Conservation (phyloP, 2,888 invertebrate species). For the Drosophila demipolita region DNA sequence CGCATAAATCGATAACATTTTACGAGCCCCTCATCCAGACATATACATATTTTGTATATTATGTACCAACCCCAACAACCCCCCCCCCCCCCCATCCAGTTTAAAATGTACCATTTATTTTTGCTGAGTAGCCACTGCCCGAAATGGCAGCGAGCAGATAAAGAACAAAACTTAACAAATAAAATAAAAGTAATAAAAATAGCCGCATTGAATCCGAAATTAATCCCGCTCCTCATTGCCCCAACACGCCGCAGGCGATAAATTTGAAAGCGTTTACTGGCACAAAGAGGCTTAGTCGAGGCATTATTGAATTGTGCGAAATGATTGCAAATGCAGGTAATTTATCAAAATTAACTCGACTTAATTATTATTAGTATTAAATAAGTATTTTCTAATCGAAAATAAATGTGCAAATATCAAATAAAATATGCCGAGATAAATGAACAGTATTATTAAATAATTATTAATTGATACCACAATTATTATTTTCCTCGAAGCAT, state of each 20-base stretch:
- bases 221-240: not conserved
- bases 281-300: not conserved
- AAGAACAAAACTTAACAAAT: not conserved
- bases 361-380: not conserved
- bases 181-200: not conserved
- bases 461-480: not conserved
- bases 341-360: not conserved
- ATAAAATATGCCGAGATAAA: not conserved
- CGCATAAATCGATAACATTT: conserved; percentile 43
- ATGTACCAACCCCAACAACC: too few relatives aligned
- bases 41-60: too few relatives aligned
- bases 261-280: not conserved
- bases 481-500: not conserved
- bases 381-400: not conserved
- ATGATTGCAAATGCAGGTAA: not conserved
- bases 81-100: not conserved
- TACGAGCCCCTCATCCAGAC: not conserved
- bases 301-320: not conserved
- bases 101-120: conserved; percentile 3
- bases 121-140: not conserved
- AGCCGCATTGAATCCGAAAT: not conserved
- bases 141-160: not conserved
- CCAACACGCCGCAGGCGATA: not conserved
- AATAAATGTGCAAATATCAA: not conserved
- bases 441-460: not conserved